Evolutionary conservation across 2,797 vertebrate species (phyloP).

Genomic region (Delichon dasypus): DNA sequence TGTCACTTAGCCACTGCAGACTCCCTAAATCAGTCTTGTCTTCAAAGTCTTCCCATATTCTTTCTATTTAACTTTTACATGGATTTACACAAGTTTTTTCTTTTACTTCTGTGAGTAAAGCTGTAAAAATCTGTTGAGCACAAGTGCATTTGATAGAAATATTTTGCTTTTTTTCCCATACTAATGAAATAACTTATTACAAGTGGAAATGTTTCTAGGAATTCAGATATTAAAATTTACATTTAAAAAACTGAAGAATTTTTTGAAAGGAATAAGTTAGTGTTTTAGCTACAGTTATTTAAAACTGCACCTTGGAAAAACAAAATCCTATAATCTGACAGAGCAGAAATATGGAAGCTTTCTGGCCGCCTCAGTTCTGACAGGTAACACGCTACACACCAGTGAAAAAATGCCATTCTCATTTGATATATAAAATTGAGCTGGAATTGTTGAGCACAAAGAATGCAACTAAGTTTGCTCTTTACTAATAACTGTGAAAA

Average conservation of each 20-base stretch:
- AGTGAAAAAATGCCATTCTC: background rate
- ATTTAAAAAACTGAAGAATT: background rate
- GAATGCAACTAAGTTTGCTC: background rate
- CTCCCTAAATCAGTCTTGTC: background rate
- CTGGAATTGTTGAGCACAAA: background rate
- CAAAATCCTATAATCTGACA: background rate
- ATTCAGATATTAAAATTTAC: background rate
- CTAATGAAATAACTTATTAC: background rate
- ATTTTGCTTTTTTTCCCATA: background rate
- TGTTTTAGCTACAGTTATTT: background rate
- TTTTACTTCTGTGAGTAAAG: background rate
- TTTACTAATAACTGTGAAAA: constrained; percentile 15
- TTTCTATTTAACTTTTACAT: background rate
- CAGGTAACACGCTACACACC: background rate
- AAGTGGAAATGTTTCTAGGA: background rate
- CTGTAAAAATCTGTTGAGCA: background rate
- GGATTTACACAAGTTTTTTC: background rate
- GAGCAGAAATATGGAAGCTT: background rate
- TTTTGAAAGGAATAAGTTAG: background rate
- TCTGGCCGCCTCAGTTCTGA: background rate
- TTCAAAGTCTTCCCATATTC: background rate
- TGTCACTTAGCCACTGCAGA: background rate
- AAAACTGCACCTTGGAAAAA: background rate
- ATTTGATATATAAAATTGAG: background rate
- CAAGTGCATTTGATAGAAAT: background rate